A percentile compares a stretch with the other conserved stretches of the same genome.
Conservation (phyloP, 2,113 vertebrate species). For the Equus przewalskii region DNA sequence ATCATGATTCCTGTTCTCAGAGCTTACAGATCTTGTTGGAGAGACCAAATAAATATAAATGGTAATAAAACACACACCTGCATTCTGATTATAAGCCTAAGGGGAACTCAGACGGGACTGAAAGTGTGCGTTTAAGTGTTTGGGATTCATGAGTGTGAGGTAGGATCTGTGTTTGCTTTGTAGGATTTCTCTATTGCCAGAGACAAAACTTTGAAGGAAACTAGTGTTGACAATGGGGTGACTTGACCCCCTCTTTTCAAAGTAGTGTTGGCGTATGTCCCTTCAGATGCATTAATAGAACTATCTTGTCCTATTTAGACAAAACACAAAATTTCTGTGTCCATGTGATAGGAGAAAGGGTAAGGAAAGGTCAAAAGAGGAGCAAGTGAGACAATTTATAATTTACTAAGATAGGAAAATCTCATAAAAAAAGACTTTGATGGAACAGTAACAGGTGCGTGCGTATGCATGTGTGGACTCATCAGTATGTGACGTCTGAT, state of each 20-base stretch:
- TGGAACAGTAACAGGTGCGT: neutral
- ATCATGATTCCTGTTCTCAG: neutral
- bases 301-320: neutral
- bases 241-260: neutral
- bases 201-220: slow-evolving; percentile 41
- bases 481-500: neutral
- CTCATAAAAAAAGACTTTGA: neutral
- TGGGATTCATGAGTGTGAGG: neutral
- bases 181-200: slow-evolving; percentile 36
- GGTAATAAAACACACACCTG: neutral
- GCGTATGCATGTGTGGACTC: neutral
- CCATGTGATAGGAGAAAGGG: neutral
- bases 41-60: slow-evolving; percentile 35
- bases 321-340: neutral
- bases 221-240: neutral
- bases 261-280: neutral
- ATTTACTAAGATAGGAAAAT: neutral
- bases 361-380: neutral
- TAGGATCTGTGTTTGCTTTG: neutral
- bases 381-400: neutral
- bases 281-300: neutral
- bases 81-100: slow-evolving; percentile 15
- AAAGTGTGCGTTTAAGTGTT: slow-evolving; percentile 17
- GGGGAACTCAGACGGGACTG: neutral
- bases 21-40: slow-evolving; percentile 22